Conservation (phyloP, 2,888 invertebrate species). For the Polymixis lichenea region DNA sequence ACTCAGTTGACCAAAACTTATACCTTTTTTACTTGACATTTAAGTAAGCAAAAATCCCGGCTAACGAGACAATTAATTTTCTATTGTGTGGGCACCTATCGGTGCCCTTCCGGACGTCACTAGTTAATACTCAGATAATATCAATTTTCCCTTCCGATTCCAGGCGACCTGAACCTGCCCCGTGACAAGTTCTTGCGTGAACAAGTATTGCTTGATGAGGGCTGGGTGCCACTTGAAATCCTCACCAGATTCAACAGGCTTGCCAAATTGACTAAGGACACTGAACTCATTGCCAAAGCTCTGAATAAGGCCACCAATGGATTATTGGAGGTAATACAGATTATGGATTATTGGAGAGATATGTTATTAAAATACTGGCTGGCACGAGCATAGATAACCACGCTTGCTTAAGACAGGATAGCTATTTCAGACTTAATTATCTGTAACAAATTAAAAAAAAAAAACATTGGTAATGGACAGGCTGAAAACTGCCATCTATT, state of each 20-base stretch:
- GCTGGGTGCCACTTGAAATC: constrained; percentile 96
- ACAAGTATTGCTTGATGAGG: constrained; percentile 95
- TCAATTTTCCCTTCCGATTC: constrained; percentile 1
- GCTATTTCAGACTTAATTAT: background rate
- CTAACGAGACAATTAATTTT: too few species aligned
- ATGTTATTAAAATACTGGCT: too few species aligned
- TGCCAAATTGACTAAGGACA: constrained; percentile 92
- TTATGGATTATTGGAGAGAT: too few species aligned
- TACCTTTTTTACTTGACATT: background rate
- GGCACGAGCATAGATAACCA: background rate
- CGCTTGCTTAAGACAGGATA: background rate
- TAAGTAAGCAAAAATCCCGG: background rate
- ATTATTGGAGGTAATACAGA: constrained; percentile 91
- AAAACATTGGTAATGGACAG: background rate
- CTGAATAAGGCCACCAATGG: constrained; percentile 93
- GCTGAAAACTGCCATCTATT: background rate
- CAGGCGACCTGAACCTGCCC: constrained; percentile 97
- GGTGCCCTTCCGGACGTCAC: too few species aligned
- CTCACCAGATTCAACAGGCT: constrained; percentile 97
- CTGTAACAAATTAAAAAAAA: background rate
- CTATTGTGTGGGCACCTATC: too few species aligned
- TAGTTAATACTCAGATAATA: constrained; percentile 14
- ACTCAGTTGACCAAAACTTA: background rate
- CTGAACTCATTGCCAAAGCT: constrained; percentile 93
- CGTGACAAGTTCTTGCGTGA: constrained; percentile 98